Evolutionary conservation across 2,797 vertebrate genomes (phyloP).

Genomic region (Danio albolineatus): DNA sequence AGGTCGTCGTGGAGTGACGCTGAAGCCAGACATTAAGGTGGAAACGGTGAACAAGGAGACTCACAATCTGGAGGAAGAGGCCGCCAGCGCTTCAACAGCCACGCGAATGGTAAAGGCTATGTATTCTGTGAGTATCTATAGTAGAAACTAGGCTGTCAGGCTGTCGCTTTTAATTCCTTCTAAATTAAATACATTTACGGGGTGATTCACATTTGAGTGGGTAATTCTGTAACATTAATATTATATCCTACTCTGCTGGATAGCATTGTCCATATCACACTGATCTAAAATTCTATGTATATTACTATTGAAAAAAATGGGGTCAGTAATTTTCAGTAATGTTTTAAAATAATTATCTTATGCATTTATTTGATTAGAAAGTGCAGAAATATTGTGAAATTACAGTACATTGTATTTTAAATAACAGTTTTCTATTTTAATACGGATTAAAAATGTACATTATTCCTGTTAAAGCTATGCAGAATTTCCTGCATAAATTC

Average conservation of each 20-base stretch:
- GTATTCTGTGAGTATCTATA: slow-evolving; percentile 86
- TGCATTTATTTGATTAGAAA: background rate
- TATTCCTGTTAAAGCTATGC: background rate
- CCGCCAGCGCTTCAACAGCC: slow-evolving; percentile 88
- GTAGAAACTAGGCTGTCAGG: slow-evolving; percentile 25
- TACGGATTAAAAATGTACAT: background rate
- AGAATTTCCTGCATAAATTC: background rate
- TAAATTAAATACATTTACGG: no score
- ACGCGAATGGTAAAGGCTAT: slow-evolving; percentile 96
- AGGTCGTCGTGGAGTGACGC: slow-evolving; percentile 92
- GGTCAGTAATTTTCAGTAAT: background rate
- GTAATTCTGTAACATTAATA: no score
- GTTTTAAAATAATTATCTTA: background rate
- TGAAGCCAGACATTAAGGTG: slow-evolving; percentile 97
- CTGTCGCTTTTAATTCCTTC: slow-evolving; percentile 26
- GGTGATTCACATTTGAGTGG: no score
- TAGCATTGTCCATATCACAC: background rate
- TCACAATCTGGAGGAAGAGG: slow-evolving; percentile 90
- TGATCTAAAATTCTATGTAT: background rate
- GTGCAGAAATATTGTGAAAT: background rate
- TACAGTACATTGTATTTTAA: background rate
- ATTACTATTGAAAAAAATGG: background rate
- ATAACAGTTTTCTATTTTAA: background rate
- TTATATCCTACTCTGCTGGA: background rate
- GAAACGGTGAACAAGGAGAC: slow-evolving; percentile 96